Evolutionary conservation across 2,888 invertebrate species (phyloP).

Genomic region (Agriopis aurantiaria): DNA sequence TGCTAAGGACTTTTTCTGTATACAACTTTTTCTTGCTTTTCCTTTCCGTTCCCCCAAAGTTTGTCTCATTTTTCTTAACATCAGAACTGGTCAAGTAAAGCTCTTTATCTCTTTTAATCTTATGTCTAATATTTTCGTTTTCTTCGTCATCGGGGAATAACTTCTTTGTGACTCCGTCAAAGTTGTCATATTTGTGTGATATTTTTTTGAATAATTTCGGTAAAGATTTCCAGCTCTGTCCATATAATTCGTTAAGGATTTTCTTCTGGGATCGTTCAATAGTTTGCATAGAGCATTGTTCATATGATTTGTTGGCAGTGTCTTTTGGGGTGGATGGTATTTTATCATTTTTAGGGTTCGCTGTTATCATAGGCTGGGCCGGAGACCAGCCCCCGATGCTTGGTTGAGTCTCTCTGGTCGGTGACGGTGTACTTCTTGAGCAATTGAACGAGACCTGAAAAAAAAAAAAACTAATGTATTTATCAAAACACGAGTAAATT

Average conservation of each 20-base stretch:
- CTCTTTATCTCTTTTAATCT: constrained; percentile 64
- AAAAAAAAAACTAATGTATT: not conserved
- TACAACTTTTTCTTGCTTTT: constrained; percentile 75
- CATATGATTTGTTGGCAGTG: constrained; percentile 69
- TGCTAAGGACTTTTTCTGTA: constrained; percentile 66
- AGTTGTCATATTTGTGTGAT: constrained; percentile 61
- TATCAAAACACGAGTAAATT: no score
- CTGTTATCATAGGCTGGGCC: constrained; percentile 73
- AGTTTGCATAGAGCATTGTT: constrained; percentile 75
- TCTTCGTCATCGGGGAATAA: constrained; percentile 74
- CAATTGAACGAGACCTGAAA: constrained; percentile 73
- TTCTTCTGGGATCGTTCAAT: constrained; percentile 76
- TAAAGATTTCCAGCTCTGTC: constrained; percentile 84
- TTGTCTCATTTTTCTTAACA: constrained; percentile 59
- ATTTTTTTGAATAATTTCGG: constrained; percentile 74
- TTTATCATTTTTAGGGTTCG: constrained; percentile 65
- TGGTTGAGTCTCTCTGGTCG: constrained; percentile 55
- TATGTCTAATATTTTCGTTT: constrained; percentile 70
- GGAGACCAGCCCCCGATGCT: constrained; percentile 79
- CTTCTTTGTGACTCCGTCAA: constrained; percentile 68
- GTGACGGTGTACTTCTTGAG: constrained; percentile 56
- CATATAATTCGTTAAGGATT: constrained; percentile 82
- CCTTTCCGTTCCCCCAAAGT: constrained; percentile 56
- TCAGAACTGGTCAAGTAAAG: constrained; percentile 57
- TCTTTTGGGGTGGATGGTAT: constrained; percentile 75